Evolutionary conservation across 2,888 invertebrate species (phyloP).

Genomic region (Epistrophe eligans): DNA sequence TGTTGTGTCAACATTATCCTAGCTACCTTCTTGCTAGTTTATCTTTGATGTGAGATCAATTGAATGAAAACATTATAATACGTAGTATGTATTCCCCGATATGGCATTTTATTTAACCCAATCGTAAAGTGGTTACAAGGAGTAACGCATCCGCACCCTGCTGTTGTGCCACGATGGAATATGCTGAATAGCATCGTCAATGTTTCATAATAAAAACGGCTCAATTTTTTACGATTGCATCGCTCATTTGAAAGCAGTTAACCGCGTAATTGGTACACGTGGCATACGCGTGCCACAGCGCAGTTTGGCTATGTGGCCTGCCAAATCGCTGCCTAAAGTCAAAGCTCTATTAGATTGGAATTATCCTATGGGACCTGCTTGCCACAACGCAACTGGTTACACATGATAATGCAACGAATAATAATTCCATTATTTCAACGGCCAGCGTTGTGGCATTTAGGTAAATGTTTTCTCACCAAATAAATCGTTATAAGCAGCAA

Average conservation of each 20-base stretch:
- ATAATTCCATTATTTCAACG: slow-evolving; percentile 70
- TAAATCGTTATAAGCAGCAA: slow-evolving; percentile 77
- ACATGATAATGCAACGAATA: slow-evolving; percentile 72
- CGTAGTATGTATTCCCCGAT: slow-evolving; percentile 20
- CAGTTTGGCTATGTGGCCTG: slow-evolving; percentile 54
- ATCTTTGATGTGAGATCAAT: slow-evolving; percentile 55
- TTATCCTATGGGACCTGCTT: slow-evolving; percentile 51
- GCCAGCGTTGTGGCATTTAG: slow-evolving; percentile 56
- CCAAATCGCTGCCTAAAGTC: slow-evolving; percentile 56
- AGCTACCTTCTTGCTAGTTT: slow-evolving; percentile 33
- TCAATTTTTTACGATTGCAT: slow-evolving; percentile 51
- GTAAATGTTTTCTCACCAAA: slow-evolving; percentile 83
- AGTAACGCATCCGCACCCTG: slow-evolving; percentile 12
- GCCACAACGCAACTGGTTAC: slow-evolving; percentile 72
- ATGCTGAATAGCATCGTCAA: slow-evolving; percentile 31
- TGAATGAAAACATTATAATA: slow-evolving; percentile 47
- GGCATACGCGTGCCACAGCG: slow-evolving; percentile 68
- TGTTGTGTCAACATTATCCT: not conserved
- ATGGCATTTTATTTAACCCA: slow-evolving; percentile 18
- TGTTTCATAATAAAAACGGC: slow-evolving; percentile 50
- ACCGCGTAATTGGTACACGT: slow-evolving; percentile 84
- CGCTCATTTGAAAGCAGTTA: slow-evolving; percentile 82
- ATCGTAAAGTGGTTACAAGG: not conserved
- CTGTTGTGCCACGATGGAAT: slow-evolving; percentile 2
- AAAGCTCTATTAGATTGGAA: slow-evolving; percentile 34